Evolutionary conservation across 2,113 vertebrate species (phyloP).

Genomic region (Melanotaenia duboulayi): DNA sequence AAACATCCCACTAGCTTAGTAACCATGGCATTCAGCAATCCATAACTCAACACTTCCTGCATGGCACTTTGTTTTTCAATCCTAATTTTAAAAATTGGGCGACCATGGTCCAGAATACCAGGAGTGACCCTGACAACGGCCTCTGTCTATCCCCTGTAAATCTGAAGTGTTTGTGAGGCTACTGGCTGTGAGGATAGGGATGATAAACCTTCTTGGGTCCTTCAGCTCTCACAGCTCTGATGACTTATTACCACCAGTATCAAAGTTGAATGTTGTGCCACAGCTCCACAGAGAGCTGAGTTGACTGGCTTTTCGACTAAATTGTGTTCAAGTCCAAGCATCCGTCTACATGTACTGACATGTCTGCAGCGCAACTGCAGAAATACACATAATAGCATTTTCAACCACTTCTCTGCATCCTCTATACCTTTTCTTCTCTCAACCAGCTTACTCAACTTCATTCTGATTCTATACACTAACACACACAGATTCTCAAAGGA

Average conservation of each 20-base stretch:
- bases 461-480: neutral
- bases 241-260: slow-evolving; percentile 53
- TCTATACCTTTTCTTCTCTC: neutral
- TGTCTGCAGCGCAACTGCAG: neutral
- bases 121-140: neutral
- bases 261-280: slow-evolving; percentile 43
- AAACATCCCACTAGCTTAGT: no score
- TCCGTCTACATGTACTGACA: neutral
- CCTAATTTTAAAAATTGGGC: neutral
- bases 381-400: neutral
- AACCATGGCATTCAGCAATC: no score
- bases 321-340: neutral
- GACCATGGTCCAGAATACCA: neutral
- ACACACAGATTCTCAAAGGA: neutral
- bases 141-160: slow-evolving; percentile 24
- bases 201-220: slow-evolving; percentile 48
- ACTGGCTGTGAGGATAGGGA: slow-evolving; percentile 20
- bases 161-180: slow-evolving; percentile 9
- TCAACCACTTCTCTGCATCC: rapidly evolving
- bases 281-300: slow-evolving; percentile 18
- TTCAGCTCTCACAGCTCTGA: slow-evolving; percentile 54
- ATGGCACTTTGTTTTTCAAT: neutral
- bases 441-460: neutral
- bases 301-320: slow-evolving; percentile 17
- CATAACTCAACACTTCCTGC: neutral